Evolutionary conservation across 2,797 vertebrate species (phyloP).

Genomic region (Pseudomugil gertrudae): DNA sequence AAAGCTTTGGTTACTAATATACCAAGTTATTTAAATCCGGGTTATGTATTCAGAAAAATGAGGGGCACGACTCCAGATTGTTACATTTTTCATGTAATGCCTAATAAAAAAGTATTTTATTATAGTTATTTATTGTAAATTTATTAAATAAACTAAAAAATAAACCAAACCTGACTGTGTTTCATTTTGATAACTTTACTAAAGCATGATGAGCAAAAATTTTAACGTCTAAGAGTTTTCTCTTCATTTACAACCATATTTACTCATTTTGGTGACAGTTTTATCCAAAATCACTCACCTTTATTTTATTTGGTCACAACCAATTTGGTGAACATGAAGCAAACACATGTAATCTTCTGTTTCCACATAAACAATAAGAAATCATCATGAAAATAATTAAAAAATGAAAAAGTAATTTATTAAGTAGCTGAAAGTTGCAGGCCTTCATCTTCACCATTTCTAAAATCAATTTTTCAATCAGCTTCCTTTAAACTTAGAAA

Average conservation of each 20-base stretch:
- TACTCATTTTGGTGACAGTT: background rate
- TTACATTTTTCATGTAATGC: conserved; percentile 6
- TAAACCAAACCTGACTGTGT: background rate
- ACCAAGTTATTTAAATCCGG: background rate
- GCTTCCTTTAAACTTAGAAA: too few species aligned
- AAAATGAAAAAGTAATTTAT: too few species aligned
- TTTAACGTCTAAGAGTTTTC: background rate
- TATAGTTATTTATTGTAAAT: conserved; percentile 59
- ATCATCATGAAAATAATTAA: too few species aligned
- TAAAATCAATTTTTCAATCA: too few species aligned
- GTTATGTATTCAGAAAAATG: conserved; percentile 20
- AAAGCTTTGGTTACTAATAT: conserved; percentile 8
- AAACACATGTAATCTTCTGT: too few species aligned
- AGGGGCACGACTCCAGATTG: conserved; percentile 12
- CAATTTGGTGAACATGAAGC: too few species aligned
- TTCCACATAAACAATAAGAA: too few species aligned
- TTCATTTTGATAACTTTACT: background rate
- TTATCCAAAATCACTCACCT: background rate
- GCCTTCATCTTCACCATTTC: too few species aligned
- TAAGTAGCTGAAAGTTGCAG: too few species aligned
- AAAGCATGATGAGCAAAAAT: background rate
- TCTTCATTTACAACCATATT: background rate
- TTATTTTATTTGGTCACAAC: too few species aligned
- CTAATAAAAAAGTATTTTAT: conserved; percentile 56
- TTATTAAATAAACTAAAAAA: conserved; percentile 28